Conservation (phyloP, 2,888 invertebrate genomes). For the Volucella bombylans region DNA sequence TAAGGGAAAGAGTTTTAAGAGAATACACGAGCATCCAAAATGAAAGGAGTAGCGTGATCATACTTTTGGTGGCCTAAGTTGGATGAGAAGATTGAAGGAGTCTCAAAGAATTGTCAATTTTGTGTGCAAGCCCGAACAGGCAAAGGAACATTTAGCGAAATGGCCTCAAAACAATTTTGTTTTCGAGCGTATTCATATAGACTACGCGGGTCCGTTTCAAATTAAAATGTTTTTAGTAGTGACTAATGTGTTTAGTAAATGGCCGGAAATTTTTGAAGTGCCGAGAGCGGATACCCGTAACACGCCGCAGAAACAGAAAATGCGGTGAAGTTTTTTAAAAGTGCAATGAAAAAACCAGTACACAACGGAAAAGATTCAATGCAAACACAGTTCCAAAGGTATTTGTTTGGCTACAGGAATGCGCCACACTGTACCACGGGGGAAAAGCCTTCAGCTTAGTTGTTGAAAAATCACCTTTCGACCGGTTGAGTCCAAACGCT, state of each 20-base stretch:
- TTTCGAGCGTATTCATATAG: slow-evolving; percentile 7
- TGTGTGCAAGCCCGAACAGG: slow-evolving; percentile 7
- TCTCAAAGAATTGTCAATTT: slow-evolving; percentile 5
- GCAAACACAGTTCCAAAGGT: slow-evolving; percentile 13
- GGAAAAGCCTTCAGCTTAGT: slow-evolving; percentile 19
- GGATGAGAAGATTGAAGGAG: slow-evolving; percentile 12
- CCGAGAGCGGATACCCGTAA: not conserved
- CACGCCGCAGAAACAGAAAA: slow-evolving; percentile 21
- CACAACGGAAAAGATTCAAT: too few relatives aligned
- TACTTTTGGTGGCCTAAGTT: slow-evolving; percentile 32
- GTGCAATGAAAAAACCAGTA: not conserved
- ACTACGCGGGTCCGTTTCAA: not conserved
- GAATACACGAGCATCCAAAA: slow-evolving; percentile 12
- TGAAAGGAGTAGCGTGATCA: slow-evolving; percentile 20
- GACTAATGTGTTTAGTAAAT: not conserved
- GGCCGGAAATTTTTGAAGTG: slow-evolving; percentile 1
- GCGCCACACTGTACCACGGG: slow-evolving; percentile 22
- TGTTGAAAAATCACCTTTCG: slow-evolving; percentile 24
- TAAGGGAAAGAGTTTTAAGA: not conserved
- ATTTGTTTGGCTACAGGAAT: slow-evolving; percentile 27
- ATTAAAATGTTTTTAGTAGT: slow-evolving; percentile 21
- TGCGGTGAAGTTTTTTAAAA: slow-evolving; percentile 14
- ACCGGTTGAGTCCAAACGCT: slow-evolving; percentile 3
- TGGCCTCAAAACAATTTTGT: slow-evolving; percentile 11
- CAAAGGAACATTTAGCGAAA: too few relatives aligned